Evolutionary conservation across 2,113 vertebrate species (phyloP), one percentile per base, ranked within the genome.

Genomic region (Sceloporus undulatus): DNA sequence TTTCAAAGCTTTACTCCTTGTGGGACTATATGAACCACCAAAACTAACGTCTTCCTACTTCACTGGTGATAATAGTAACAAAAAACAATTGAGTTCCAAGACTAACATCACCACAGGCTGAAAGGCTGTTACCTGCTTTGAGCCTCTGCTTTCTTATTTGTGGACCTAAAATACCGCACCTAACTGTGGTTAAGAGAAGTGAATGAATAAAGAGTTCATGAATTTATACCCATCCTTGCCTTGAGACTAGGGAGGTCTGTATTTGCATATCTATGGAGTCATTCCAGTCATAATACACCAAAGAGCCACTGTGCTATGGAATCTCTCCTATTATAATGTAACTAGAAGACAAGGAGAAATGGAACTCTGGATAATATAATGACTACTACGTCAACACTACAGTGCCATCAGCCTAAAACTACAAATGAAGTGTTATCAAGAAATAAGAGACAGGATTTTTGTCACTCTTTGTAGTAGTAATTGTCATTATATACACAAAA

Each of bases 241-340:
- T 66, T 82, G 59, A 66, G 8, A 59, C 25, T 40, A 66, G 3
- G 29, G 16, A 19, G 29, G 27, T 29, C 18, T 34, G 19, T 4
- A 81, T 10, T 40, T 62, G 29, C n/a, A 65, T 9, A 23, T 18
- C 29, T 40, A 13, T 84, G 48, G 21, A 42, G 9, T 4, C 13
- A 25, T 27, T 23, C 7, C 14, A 7, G 21, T 34, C 34, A 65
- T 27, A 52, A 56, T 25, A 85, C 56, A 89, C 48, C 18, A 93
- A 80, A 85, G 82, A 68, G 18, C 84, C 10, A 62, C 29, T 10
- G 79, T 65, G 29, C 38, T 87, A n/a, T 86, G 86, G 92, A n/a
- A 9, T 79, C 80, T 34, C 77, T 34, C 77, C 62, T 62, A 1
- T n/a, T 8, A 23, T 52, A 52, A 21, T 38, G 1, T 21, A 82